Evolutionary conservation across 1,140 invertebrate species (phyloP), one percentile per base, ranked within the genome.

Genomic region (Drosophila sp.): DNA sequence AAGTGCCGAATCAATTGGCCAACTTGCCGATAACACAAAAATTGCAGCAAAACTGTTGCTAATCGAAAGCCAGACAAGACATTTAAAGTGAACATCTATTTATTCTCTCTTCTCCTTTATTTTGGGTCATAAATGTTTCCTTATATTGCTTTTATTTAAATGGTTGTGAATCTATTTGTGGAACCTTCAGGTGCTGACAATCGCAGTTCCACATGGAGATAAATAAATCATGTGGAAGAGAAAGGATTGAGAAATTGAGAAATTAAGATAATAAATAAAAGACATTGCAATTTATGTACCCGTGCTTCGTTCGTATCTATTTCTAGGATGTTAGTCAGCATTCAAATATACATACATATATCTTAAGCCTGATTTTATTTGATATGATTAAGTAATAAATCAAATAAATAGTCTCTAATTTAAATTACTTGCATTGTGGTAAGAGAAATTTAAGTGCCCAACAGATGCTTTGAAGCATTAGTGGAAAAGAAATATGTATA

Each of bases 1-100:
- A 65, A 57, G 16, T 64, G 25, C 43, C 48, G 21, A 54, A 63
- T 56, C 62, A 70, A 64, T 70, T 70, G 67, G 53, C 41, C 54
- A 50, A 58, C 18, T 48, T 56, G 27, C 38, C 21, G 21, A 21
- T 4, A 21, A 46, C n/a, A 25, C 11, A 48, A 61, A 13, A 32
- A 53, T 53, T 53, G 11, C 38, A 58, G 18, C 18, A 48, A 48
- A 16, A 38, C 9, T 66, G 27, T 45, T 48, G 41, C 43, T 56
- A 46, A 56, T 57, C 65, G 41, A 66, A 66, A 58, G 25, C 7
- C 34, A 50, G 57, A 38, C 51, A 46, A 48, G 25, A n/a, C 36
- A n/a, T 65, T 65, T 57, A 50, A 65, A 66, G 51, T 50, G 41
- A 56, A 56, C n/a, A n/a, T 46, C 27, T 16, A 7, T 27, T 8